These are phyloP conservation scores for Nestor notabilis DNA, from an alignment of 2,113 vertebrate genomes.

Conservation along the genomic window DNA sequence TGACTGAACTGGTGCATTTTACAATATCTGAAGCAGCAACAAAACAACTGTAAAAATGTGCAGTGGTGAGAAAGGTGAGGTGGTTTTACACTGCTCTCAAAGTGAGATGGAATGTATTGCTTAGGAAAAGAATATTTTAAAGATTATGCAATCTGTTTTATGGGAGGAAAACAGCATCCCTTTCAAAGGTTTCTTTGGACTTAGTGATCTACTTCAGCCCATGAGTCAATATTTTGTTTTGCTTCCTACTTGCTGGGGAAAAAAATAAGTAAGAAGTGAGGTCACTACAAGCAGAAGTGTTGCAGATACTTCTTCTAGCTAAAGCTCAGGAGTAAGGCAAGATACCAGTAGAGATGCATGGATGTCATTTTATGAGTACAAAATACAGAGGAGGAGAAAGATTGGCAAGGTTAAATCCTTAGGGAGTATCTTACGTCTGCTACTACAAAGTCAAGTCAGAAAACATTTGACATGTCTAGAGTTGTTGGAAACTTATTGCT, in stretches of 20 bases:
- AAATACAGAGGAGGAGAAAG: neutral
- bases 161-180: neutral
- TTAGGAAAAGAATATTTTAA: conserved; percentile 48
- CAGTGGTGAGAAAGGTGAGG: conserved; percentile 1
- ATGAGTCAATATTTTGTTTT: conserved; percentile 29
- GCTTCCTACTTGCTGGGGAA: neutral
- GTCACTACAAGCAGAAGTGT: neutral
- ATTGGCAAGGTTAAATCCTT: neutral
- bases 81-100: neutral
- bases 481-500: neutral
- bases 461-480: rapidly evolving
- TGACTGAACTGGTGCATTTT: conserved; percentile 1
- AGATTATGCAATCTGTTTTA: conserved; percentile 22
- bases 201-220: conserved; percentile 41
- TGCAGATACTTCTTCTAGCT: neutral
- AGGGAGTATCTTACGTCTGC: neutral
- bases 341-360: neutral
- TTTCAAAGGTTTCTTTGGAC: conserved; percentile 50
- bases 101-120: conserved; percentile 31
- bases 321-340: neutral
- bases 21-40: neutral
- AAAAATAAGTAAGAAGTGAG: neutral
- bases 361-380: neutral
- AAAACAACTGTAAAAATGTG: neutral
- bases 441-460: neutral